These are phyloP conservation scores for Florisuga fusca DNA, from an alignment of 2,797 vertebrate species.

Conservation along the genomic window DNA sequence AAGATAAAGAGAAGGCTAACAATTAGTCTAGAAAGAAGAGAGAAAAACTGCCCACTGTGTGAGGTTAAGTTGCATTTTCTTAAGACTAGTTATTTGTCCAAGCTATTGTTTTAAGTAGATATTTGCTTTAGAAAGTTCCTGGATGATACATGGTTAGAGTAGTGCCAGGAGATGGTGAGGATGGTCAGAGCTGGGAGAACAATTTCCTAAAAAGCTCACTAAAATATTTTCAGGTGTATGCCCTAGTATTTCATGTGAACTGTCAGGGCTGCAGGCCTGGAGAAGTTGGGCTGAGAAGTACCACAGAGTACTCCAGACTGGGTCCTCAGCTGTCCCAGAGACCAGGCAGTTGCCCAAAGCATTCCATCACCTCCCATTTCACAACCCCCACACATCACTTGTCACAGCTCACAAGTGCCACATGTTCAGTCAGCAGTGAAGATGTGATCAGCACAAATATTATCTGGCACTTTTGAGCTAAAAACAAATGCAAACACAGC, in stretches of 20 bases:
- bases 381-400: not conserved
- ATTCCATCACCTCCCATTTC: not conserved
- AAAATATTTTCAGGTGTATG: not conserved
- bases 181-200: not conserved
- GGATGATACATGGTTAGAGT: too few species aligned
- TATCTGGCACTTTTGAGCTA: not conserved
- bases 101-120: not conserved
- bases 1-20: not conserved
- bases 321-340: not conserved
- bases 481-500: not conserved
- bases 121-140: not conserved
- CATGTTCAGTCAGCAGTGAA: rapidly evolving
- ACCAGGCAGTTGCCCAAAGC: not conserved
- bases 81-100: not conserved
- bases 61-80: not conserved
- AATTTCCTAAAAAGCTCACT: not conserved
- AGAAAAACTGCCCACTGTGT: not conserved
- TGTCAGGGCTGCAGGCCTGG: not conserved
- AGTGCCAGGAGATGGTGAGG: not conserved
- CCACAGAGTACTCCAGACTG: not conserved
- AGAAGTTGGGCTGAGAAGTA: rapidly evolving
- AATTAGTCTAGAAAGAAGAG: not conserved
- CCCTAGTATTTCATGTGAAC: not conserved
- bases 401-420: not conserved
- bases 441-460: not conserved